Conservation (phyloP, 1,140 invertebrate species). For the Apis florea region DNA sequence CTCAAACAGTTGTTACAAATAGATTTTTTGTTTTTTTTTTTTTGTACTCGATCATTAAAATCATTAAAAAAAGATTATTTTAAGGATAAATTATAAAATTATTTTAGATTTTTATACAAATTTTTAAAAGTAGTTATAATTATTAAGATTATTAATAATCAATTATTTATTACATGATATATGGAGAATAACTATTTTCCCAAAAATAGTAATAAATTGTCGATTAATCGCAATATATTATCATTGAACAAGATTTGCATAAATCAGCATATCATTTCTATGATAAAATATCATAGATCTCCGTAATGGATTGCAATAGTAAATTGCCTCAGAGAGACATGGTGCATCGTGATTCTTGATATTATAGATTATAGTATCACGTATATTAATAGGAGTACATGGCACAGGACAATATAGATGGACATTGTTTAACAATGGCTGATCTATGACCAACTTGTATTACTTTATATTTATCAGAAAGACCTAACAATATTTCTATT, state of each 20-base stretch:
- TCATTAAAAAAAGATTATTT: too few relatives aligned
- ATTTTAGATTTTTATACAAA: too few relatives aligned
- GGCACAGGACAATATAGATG: conserved; percentile 4
- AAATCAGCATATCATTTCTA: not conserved
- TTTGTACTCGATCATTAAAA: too few relatives aligned
- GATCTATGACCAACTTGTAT: not conserved
- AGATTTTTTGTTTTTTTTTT: too few relatives aligned
- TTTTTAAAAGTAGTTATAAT: too few relatives aligned
- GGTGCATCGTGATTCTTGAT: conserved; percentile 4
- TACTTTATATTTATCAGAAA: not conserved
- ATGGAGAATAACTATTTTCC: not conserved
- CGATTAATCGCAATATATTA: not conserved
- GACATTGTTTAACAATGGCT: conserved; percentile 15
- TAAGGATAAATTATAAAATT: too few relatives aligned
- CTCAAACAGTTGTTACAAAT: too few relatives aligned
- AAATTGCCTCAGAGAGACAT: conserved; percentile 5
- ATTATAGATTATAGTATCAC: conserved; percentile 4
- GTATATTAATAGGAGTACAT: conserved; percentile 18
- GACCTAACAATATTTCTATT: not conserved
- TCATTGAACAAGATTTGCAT: not conserved
- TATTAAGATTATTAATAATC: too few relatives aligned
- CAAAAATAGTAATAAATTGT: not conserved
- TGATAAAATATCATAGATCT: conserved; percentile 6
- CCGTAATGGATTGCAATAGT: conserved; percentile 1
- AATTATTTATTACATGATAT: not conserved